Conservation (phyloP, 2,888 invertebrate genomes). For the Chydorus sphaericus region DNA sequence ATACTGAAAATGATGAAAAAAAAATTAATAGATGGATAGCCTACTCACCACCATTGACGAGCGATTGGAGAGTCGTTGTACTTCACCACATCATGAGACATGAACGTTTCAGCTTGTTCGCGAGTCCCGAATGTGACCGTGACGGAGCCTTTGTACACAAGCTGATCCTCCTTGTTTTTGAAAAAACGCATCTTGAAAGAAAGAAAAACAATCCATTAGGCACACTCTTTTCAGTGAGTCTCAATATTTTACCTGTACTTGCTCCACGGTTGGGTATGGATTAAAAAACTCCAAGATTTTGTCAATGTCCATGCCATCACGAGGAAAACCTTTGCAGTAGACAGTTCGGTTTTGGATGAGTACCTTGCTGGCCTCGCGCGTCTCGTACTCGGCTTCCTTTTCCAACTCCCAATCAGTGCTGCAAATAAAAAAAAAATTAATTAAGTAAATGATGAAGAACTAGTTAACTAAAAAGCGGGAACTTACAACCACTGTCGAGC, state of each 20-base stretch:
- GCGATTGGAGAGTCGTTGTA: slow-evolving; percentile 48
- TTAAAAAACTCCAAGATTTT: slow-evolving; percentile 57
- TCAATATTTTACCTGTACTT: slow-evolving; percentile 40
- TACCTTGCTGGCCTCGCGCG: slow-evolving; percentile 26
- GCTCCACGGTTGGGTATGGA: slow-evolving; percentile 49
- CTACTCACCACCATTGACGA: slow-evolving; percentile 43
- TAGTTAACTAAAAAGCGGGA: background rate
- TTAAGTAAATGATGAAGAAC: background rate
- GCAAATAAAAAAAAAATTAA: background rate
- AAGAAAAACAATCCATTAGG: slow-evolving; percentile 13
- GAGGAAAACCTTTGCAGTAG: slow-evolving; percentile 76
- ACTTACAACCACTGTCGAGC: slow-evolving; percentile 46
- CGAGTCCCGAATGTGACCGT: slow-evolving; percentile 70
- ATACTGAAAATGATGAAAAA: background rate
- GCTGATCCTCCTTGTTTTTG: slow-evolving; percentile 36
- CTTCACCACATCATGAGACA: slow-evolving; percentile 49
- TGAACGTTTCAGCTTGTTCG: slow-evolving; percentile 65
- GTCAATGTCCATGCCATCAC: slow-evolving; percentile 47
- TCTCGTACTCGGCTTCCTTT: slow-evolving; percentile 24
- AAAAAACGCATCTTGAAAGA: slow-evolving; percentile 39
- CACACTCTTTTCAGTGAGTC: too few species aligned
- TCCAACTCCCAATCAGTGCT: slow-evolving; percentile 29
- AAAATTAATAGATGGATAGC: background rate
- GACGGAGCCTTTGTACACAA: slow-evolving; percentile 77
- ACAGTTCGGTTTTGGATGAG: too few species aligned